Base-by-base conservation (phyloP, 1,140 invertebrate species). In the Akabosia matsudoensis region DNA sequence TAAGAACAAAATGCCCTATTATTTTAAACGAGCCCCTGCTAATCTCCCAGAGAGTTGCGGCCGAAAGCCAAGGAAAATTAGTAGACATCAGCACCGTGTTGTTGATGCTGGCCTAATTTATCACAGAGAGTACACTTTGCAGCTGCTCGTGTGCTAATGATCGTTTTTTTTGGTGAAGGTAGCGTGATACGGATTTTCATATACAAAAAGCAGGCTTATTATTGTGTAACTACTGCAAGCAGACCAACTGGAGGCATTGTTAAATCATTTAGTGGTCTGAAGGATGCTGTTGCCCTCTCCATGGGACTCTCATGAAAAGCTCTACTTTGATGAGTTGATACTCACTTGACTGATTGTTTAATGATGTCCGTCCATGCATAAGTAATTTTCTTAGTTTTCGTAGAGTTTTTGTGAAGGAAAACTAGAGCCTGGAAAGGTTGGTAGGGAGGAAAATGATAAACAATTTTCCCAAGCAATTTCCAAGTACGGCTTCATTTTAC, bases 321-420 rank as follows among this genome's bases (percentile, higher is more conserved):
- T 13, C 31, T 4, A 10, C 7, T 67, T 67, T n/a, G 61, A 67
- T 30, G 61, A 67, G 61, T 67, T 67, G 61, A 67, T 67, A 67
- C 61, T 67, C 61, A 30, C 61, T 67, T 28, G 61, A 67, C 61
- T 67, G 61, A 67, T 67, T 24, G 61, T 67, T 67, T 67, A 67
- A 67, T 67, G 61, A 67, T 67, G 61, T 13, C 30, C 30, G 61
- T 30, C 30, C 61, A 67, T 67, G 61, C 61, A 67, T 67, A 13
- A 24, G 26, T 67, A 67, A 67, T 67, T 67, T 67, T 2, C 61
- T 30, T 13, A 30, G 14, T 61, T 30, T 16, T 24, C 10, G 24
- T 56, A 10, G 7, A 10, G 7, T 56, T 16, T 56, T 56, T 24
- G 10, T 24, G 4, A 24, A 56, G 24, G 14, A 56, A 56, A 56